These are phyloP conservation scores for Beroe forskalii DNA, from an alignment of 37 sponge, comb jelly and placozoan species.

Conservation along the genomic window DNA sequence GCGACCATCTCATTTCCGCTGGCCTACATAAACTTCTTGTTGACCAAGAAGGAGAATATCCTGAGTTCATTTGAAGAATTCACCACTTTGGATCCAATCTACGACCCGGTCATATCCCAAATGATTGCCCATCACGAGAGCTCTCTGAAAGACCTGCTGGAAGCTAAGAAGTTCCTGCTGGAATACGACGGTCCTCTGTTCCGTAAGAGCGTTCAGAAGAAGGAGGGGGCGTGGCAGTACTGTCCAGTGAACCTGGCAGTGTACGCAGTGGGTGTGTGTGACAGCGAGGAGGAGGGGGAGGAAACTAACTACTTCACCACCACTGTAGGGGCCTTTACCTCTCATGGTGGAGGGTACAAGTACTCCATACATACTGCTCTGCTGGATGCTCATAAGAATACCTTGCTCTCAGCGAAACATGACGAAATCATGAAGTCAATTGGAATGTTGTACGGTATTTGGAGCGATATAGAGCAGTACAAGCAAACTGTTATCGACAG, in stretches of 20 bases:
- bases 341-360: constrained; percentile 34
- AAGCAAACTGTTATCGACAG: constrained; percentile 23
- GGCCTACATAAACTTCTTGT: constrained; percentile 26
- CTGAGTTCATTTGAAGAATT: constrained; percentile 41
- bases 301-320: constrained; percentile 44
- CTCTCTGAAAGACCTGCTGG: background rate
- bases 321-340: constrained; percentile 46
- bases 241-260: constrained; percentile 43
- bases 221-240: constrained; percentile 60
- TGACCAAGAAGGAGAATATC: constrained; percentile 29
- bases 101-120: constrained; percentile 7
- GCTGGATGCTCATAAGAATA: background rate
- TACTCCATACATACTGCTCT: background rate
- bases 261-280: constrained; percentile 37
- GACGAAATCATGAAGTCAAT: background rate
- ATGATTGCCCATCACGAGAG: constrained; percentile 34
- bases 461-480: constrained; percentile 50
- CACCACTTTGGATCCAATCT: constrained; percentile 24
- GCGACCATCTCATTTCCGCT: constrained; percentile 22
- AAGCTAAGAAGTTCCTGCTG: background rate
- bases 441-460: background rate
- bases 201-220: constrained; percentile 35
- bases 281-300: background rate
- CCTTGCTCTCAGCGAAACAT: background rate
- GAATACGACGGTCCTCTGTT: constrained; percentile 39